Evolutionary conservation across 2,888 invertebrate species (phyloP), one percentile per base, ranked within the genome.

Genomic region (Habrosyne pyritoides): DNA sequence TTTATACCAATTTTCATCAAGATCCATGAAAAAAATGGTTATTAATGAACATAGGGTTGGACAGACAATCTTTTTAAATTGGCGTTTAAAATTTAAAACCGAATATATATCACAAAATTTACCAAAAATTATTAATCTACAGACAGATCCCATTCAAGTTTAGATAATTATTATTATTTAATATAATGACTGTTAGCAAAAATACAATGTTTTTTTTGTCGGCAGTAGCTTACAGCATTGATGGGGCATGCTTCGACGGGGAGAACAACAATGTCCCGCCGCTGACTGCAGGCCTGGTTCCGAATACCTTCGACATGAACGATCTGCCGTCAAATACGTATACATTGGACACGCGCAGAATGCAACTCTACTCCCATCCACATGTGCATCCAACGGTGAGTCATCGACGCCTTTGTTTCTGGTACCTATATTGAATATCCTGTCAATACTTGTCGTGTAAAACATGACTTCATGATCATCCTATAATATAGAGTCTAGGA

Each of bases 381-480:
- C 89, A 89, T 65, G 61, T 86, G 47, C 89, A 89, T 66, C 85
- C 86, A 21, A 69, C 89, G 81, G 91, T 91, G 78, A 88, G 89
- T 84, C 67, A 76, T 52, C 47, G 56, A 53, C 42, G 51, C 64
- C 64, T 72, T 74, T 73, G 70, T 71, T 73, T 66, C 66, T 67
- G 60, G 59, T 62, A 66, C 61, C 62, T 33, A 33, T 10, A 2
- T 42, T 8, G 14, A 36, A 42, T 18, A 7, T 42, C 14, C 18
- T 18, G 6, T 18, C 18, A 42, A 24, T 14, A 42, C 2, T 8
- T 18, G 42, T n/a, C 8, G 24, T 7, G 42, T 42, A 42, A 42
- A 42, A 8, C 14, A 8, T 14, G 42, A 42, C 42, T 42, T n/a
- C n/a, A n/a, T n/a, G n/a, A n/a, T n/a, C n/a, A n/a, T n/a, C n/a